A percentile compares a stretch with the other conserved stretches of the same genome.
Evolutionary conservation across 1,140 invertebrate species (phyloP).

Genomic region (Nephila pilipes): DNA sequence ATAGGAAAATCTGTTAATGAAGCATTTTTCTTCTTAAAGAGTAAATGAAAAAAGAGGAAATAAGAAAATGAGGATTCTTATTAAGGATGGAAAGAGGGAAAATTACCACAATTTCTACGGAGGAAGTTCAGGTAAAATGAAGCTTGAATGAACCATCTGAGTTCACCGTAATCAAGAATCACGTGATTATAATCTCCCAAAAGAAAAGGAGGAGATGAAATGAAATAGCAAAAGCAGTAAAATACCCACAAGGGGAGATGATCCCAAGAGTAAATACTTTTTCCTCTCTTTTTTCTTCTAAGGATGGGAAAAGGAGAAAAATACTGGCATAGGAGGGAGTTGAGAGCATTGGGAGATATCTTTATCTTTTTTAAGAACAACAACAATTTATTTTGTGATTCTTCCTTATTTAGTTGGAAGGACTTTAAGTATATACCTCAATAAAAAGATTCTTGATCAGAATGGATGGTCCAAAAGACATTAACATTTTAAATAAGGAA

Average conservation of each 20-base stretch:
- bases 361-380: constrained; percentile 19
- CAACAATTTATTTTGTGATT: not conserved
- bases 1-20: constrained; percentile 57
- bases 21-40: constrained; percentile 44
- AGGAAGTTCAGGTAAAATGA: constrained; percentile 57
- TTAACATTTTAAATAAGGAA: constrained; percentile 62
- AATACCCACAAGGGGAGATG: constrained; percentile 41
- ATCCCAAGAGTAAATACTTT: constrained; percentile 58
- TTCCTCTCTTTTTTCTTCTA: not conserved
- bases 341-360: not conserved
- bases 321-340: not conserved
- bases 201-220: constrained; percentile 29
- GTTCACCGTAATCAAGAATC: constrained; percentile 67
- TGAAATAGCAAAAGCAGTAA: constrained; percentile 27
- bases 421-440: not conserved
- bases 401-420: not conserved
- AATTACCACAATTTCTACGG: not conserved
- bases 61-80: not conserved
- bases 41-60: constrained; percentile 36
- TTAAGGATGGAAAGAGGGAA: not conserved
- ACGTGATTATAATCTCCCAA: constrained; percentile 64
- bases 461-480: constrained; percentile 24
- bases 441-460: constrained; percentile 50
- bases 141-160: constrained; percentile 20
- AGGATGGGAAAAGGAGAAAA: not conserved